Evolutionary conservation across 2,797 vertebrate species (phyloP).

Genomic region (Mergus octosetaceus): DNA sequence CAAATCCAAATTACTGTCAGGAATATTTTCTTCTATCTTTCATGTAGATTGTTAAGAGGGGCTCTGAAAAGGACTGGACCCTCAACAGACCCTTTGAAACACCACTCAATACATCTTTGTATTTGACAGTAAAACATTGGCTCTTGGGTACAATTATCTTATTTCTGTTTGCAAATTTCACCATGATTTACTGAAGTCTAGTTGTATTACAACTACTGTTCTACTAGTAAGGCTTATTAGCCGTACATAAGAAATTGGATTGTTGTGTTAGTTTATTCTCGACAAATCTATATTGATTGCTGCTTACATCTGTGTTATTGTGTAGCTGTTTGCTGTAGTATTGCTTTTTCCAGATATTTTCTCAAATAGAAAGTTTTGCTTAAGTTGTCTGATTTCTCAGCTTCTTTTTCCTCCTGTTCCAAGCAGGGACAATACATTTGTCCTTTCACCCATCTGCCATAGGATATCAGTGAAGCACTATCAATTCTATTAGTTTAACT

Average conservation of each 20-base stretch:
- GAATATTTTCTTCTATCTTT: background rate
- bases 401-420: background rate
- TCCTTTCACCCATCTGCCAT: background rate
- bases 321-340: background rate
- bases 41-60: background rate
- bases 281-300: background rate
- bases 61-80: background rate
- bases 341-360: background rate
- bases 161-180: slow-evolving; percentile 19
- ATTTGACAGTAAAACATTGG: background rate
- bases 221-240: background rate
- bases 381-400: background rate
- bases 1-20: background rate
- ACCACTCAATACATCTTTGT: background rate
- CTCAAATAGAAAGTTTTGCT: background rate
- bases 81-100: background rate
- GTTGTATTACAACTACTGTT: background rate
- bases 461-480: background rate
- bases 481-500: background rate
- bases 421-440: accelerated
- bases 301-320: background rate
- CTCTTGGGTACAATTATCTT: background rate
- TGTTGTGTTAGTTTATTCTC: slow-evolving; percentile 17
- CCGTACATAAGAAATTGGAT: background rate
- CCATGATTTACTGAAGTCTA: background rate